Evolutionary conservation across 2,797 vertebrate species (phyloP), one percentile per base, ranked within the genome.

Genomic region (Carapus acus): DNA sequence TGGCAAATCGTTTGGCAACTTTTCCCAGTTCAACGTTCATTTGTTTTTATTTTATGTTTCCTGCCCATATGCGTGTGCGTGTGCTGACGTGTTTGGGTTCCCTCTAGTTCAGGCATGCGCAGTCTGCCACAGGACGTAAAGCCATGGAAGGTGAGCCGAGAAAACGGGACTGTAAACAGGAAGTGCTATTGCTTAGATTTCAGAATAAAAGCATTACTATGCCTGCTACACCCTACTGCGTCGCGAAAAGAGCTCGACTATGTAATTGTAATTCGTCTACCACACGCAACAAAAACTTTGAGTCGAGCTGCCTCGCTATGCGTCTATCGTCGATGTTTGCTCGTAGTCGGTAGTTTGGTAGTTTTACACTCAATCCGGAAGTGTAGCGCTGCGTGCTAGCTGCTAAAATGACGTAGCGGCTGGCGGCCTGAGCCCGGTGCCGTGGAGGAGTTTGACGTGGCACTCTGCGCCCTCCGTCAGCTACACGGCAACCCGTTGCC

Each of bases 381-480:
- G 2, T 14, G 0, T 0, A 0, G 0, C 0, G 0, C 15, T 0
- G 5, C 16, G 8, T 17, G 9, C 1, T 38, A 3, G 1, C 1
- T 2, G 0, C 54, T 7, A 8, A 27, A 0, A 3, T 1, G 13
- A 12, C 3, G 34, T 3, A 33, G n/a, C 1, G 49, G 17, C 15
- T 18, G 18, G 8, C 8, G 9, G 31, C 18, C 20, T 64, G 74
- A 39, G 52, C 74, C 82, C 84, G 83, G 84, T 21, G 63, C 76
- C 50, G 34, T 33, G 38, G 54, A 52, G 65, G 86, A 87, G 85
- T 89, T 90, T 89, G 89, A 90, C 89, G 89, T 90, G 89, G 89
- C 89, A 89, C 78, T 89, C 78, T 53, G 69, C 62, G 74, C 71
- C 39, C 58, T 70, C 65, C 62, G 64, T 67, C 41, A 15, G 54